Evolutionary conservation across 1,140 invertebrate genomes (phyloP).

Genomic region (Protaetia brevitarsis): DNA sequence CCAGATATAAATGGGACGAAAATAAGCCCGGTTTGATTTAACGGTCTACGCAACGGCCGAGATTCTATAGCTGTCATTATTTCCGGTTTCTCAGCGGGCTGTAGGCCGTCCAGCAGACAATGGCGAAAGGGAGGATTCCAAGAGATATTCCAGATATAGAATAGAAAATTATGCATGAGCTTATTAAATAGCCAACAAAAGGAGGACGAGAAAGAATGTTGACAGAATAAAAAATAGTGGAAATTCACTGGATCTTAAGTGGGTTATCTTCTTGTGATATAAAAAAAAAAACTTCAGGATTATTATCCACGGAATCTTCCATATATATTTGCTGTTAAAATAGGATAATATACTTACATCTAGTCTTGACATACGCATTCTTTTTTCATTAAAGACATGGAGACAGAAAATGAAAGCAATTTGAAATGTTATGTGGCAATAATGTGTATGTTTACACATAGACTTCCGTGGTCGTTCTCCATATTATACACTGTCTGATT

Average conservation of each 20-base stretch:
- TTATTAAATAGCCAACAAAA: not conserved
- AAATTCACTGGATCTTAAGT: not conserved
- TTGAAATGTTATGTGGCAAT: not conserved
- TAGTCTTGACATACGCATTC: no score
- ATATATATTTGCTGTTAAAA: not conserved
- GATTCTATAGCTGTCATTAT: not conserved
- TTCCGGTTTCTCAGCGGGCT: not conserved
- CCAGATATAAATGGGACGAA: no score
- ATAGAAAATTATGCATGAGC: not conserved
- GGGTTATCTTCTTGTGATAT: not conserved
- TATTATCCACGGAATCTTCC: no score
- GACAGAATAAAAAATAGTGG: not conserved
- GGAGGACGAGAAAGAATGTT: not conserved
- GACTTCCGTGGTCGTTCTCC: no score
- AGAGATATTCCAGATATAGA: not conserved
- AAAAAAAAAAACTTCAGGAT: no score
- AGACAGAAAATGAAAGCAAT: no score
- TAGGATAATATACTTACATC: not conserved
- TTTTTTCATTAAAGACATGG: no score
- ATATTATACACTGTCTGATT: no score
- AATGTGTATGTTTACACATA: no score
- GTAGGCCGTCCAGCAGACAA: not conserved
- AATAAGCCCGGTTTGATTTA: no score
- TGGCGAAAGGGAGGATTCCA: not conserved
- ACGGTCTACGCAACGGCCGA: not conserved